Conservation (phyloP, 2,797 vertebrate species). For the Neopelma chrysocephalum region DNA sequence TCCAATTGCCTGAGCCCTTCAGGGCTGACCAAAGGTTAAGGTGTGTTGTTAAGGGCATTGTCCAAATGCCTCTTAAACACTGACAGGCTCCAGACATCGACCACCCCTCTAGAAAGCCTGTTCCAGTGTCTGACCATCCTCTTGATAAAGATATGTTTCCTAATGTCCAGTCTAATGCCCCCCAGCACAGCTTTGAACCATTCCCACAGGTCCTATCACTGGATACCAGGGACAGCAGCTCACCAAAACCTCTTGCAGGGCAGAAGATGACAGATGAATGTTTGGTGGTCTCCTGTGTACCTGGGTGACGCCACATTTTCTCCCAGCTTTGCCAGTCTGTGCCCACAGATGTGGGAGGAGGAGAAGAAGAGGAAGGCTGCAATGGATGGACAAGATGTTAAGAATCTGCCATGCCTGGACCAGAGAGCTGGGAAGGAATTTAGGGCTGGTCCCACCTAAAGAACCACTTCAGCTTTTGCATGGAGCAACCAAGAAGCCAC, state of each 20-base stretch:
- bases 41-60: not conserved
- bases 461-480: not conserved
- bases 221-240: not conserved
- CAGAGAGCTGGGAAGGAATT: not conserved
- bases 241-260: not conserved
- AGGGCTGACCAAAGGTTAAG: not conserved
- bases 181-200: not conserved
- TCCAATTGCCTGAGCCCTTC: not conserved
- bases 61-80: not conserved
- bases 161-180: no score
- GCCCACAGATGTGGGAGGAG: not conserved
- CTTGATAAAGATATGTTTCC: not conserved
- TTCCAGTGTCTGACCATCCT: not conserved
- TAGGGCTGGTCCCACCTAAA: not conserved
- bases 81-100: rapidly evolving
- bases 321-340: not conserved
- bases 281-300: not conserved
- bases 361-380: not conserved
- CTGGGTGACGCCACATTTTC: not conserved
- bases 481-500: not conserved
- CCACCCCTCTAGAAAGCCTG: not conserved
- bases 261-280: not conserved
- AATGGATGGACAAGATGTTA: not conserved
- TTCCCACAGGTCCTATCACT: not conserved
- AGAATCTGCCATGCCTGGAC: not conserved